Evolutionary conservation across 2,888 invertebrate genomes (phyloP).

Genomic region (Chrysopilus asiliformis): DNA sequence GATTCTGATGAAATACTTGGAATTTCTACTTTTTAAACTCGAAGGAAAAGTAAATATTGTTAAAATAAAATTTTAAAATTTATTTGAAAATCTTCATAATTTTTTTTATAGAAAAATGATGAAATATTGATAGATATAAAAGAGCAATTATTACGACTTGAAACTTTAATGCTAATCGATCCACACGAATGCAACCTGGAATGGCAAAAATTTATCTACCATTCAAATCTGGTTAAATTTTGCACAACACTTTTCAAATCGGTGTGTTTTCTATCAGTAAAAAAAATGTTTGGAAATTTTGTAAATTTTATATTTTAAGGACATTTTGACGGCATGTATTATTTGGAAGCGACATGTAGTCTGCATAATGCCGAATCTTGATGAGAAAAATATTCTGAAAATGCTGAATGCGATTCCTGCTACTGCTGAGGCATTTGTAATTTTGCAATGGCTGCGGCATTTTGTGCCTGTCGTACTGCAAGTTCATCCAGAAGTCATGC

Average conservation of each 20-base stretch:
- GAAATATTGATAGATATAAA: conserved; percentile 27
- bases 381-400: conserved; percentile 24
- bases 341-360: conserved; percentile 33
- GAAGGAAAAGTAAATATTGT: not conserved
- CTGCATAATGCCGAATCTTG: conserved; percentile 25
- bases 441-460: conserved; percentile 32
- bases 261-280: too few species aligned
- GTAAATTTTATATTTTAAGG: conserved; percentile 13
- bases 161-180: conserved; percentile 33
- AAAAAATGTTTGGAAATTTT: too few species aligned
- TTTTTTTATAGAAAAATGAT: too few species aligned
- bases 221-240: conserved; percentile 27
- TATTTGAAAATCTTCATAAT: too few species aligned
- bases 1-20: conserved; percentile 24
- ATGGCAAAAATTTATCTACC: conserved; percentile 34
- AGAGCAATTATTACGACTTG: conserved; percentile 30
- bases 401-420: conserved; percentile 28
- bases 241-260: conserved; percentile 27
- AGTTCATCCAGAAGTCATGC: conserved; percentile 30
- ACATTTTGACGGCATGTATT: conserved; percentile 29
- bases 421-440: conserved; percentile 27
- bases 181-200: conserved; percentile 31
- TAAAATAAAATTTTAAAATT: too few species aligned
- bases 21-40: not conserved
- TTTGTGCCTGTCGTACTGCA: conserved; percentile 30